Percentiles rank a stretch among this genome's conserved stretches.
These are phyloP conservation scores for Sebastes nivosus DNA, from an alignment of 2,797 vertebrate species.

Conservation along the genomic window DNA sequence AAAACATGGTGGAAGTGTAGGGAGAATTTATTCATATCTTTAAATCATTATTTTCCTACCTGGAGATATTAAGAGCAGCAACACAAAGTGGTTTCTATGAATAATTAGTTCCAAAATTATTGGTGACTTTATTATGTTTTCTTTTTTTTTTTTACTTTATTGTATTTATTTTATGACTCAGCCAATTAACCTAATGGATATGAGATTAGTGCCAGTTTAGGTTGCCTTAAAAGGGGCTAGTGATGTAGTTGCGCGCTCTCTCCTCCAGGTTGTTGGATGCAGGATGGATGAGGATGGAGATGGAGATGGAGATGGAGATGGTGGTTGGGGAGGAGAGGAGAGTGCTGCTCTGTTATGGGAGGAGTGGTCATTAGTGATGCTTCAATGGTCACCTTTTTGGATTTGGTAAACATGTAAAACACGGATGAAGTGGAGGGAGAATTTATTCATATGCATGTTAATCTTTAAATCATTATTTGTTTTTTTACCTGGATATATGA, in stretches of 20 bases:
- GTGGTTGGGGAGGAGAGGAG: conserved; percentile 23
- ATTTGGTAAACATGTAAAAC: conserved; percentile 28
- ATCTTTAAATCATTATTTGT: background rate
- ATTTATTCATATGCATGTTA: background rate
- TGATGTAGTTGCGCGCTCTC: conserved; percentile 69
- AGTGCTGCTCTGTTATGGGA: conserved; percentile 25
- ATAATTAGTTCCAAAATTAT: background rate
- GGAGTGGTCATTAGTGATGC: conserved; percentile 50
- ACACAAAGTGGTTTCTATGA: background rate
- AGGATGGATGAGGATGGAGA: no score
- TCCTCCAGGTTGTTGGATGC: conserved; percentile 73
- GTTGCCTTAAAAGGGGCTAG: no score
- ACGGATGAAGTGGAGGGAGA: background rate
- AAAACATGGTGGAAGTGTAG: background rate
- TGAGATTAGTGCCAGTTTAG: background rate
- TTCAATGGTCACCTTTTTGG: conserved; percentile 19
- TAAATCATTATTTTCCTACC: background rate
- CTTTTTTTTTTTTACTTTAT: background rate
- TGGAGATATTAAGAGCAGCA: background rate
- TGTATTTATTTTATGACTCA: background rate
- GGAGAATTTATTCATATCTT: background rate
- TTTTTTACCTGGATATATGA: background rate
- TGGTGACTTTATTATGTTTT: background rate
- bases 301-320: no score
- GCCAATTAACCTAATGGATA: background rate